These are phyloP conservation scores for Leptinotarsa rubiginosa DNA, from an alignment of 2,888 invertebrate species.

Conservation along the genomic window DNA sequence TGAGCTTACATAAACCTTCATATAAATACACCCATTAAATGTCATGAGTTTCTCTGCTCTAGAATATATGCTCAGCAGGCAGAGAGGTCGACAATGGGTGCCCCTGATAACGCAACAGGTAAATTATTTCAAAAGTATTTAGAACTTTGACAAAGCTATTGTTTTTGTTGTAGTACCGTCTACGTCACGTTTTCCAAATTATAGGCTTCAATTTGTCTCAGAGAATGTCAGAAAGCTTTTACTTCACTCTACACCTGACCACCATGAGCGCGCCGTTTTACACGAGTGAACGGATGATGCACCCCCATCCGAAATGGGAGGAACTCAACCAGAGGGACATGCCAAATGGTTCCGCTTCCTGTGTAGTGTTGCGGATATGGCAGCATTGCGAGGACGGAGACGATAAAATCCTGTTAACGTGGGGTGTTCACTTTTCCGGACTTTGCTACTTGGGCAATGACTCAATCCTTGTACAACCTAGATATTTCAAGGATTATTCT, in stretches of 20 bases:
- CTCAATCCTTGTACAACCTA: conserved; percentile 74
- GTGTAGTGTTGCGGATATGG: conserved; percentile 68
- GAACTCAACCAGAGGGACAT: conserved; percentile 78
- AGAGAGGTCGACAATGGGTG: conserved; percentile 82
- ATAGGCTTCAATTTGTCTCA: conserved; percentile 73
- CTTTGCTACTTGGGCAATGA: conserved; percentile 81
- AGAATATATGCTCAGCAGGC: conserved; percentile 70
- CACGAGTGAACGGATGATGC: conserved; percentile 81
- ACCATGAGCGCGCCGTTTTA: conserved; percentile 87
- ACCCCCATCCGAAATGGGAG: conserved; percentile 83
- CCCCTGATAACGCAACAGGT: conserved; percentile 88
- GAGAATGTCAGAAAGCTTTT: conserved; percentile 72
- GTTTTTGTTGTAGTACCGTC: conserved; percentile 71
- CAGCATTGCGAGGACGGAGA: conserved; percentile 57
- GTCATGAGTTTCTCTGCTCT: conserved; percentile 62
- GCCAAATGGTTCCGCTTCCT: conserved; percentile 66
- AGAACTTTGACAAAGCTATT: background rate
- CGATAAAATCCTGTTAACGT: conserved; percentile 78
- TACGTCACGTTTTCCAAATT: conserved; percentile 84
- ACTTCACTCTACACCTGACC: conserved; percentile 83
- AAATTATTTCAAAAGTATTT: background rate
- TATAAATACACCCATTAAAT: conserved; percentile 40
- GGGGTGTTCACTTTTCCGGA: conserved; percentile 89
- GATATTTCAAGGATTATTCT: conserved; percentile 77
- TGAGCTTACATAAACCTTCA: background rate